These are phyloP conservation scores for Sinosuthora webbiana DNA, from an alignment of 2,113 vertebrate genomes.

Conservation along the genomic window DNA sequence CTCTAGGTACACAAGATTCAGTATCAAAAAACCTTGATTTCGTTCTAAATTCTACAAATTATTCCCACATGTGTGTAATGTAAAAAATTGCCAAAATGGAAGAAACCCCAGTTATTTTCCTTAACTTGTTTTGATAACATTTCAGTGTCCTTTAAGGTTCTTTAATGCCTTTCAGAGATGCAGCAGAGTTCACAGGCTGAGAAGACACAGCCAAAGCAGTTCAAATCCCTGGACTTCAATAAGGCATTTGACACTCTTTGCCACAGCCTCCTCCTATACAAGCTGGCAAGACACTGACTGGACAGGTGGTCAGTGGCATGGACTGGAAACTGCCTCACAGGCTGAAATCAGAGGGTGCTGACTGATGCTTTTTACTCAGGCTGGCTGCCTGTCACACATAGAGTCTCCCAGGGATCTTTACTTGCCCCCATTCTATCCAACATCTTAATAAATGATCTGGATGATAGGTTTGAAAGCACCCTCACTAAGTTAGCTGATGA, in stretches of 20 bases:
- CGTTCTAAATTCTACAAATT: neutral
- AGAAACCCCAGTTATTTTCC: neutral
- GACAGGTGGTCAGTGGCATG: accelerated
- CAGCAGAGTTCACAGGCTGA: neutral
- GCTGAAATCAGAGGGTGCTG: neutral
- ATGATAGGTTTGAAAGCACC: neutral
- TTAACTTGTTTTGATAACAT: neutral
- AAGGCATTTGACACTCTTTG: neutral
- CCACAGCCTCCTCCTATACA: neutral
- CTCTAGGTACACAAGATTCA: neutral
- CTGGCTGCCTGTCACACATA: neutral
- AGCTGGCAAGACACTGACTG: neutral
- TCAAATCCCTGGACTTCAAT: neutral
- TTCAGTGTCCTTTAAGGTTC: neutral
- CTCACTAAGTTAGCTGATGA: neutral
- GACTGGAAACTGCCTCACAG: neutral
- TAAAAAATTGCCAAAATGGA: neutral
- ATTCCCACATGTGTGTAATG: neutral
- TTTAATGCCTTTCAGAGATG: neutral
- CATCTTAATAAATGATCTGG: neutral
- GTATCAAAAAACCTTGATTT: neutral
- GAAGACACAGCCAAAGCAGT: neutral
- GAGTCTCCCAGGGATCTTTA: neutral
- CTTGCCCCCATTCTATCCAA: neutral
- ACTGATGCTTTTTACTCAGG: neutral